Evolutionary conservation across 2,113 vertebrate genomes (phyloP), one percentile per base, ranked within the genome.

Genomic region (Fulica atra): DNA sequence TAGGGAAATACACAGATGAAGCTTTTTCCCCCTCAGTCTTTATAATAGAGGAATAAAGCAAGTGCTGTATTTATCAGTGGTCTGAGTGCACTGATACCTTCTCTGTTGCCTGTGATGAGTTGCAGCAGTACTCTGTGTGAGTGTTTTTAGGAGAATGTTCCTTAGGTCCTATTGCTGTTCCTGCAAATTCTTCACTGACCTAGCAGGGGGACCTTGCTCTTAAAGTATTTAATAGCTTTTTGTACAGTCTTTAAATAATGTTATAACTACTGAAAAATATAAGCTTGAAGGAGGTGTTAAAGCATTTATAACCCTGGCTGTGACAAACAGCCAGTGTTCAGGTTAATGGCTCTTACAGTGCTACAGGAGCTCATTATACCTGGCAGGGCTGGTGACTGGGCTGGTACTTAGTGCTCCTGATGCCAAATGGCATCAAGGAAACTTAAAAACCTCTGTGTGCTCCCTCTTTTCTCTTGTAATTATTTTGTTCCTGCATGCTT

Each of bases 1-100:
- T 38, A 3, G 13, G 23, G 13, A 7, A 33, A 74, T 36, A 4
- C 8, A 5, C 1, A 21, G 13, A 0, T 50, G 1, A 15, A 46
- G 44, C 44, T 2, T 8, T 9, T 35, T 46, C 21, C 0, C 0
- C 10, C 20, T 53, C 26, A 68, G 17, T 3, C 5, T 31, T 36
- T 46, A 46, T 36, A 16, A 7, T 2, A 13, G 16, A 26, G 2
- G 0, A 3, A 11, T 17, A 10, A 10, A 14, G 29, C 2, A 50
- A 11, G 2, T 0, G 0, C 3, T 46, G 0, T 24, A 4, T 61
- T 42, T 42, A 0, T 3, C 9, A 3, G 6, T 20, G 4, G 0
- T 7, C 3, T 18, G 12, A 11, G 14, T 6, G 7, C 1, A 2
- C 3, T 24, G 16, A 1, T 11, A 1, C 21, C 0, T 33, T 12